These are phyloP conservation scores for Acanthiza pusilla DNA, from an alignment of 2,797 vertebrate genomes.

Conservation along the genomic window DNA sequence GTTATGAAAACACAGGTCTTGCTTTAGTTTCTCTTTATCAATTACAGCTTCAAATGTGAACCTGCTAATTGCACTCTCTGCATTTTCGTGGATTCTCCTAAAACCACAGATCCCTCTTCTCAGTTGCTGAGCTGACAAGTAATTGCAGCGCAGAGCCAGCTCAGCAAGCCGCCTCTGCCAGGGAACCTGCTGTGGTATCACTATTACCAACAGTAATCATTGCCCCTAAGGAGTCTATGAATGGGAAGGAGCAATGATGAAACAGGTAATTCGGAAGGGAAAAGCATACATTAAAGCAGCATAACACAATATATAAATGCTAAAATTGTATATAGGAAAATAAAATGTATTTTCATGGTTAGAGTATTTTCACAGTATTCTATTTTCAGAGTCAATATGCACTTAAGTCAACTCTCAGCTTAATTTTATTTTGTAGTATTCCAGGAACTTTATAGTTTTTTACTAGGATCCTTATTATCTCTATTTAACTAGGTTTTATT, in stretches of 20 bases:
- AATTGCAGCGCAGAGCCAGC: conserved; percentile 56
- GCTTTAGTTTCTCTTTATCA: background rate
- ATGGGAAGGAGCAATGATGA: conserved; percentile 53
- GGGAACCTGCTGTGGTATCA: conserved; percentile 56
- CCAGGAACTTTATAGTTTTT: conserved; percentile 2
- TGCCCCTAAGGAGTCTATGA: conserved; percentile 44
- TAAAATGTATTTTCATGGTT: conserved; percentile 37
- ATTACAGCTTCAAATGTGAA: conserved; percentile 5
- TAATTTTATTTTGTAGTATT: conserved; percentile 38
- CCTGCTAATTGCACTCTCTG: conserved; percentile 24
- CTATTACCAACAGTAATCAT: conserved; percentile 54
- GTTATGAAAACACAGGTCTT: conserved; percentile 13
- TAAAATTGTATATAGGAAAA: conserved; percentile 18
- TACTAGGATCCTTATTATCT: conserved; percentile 9
- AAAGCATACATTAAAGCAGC: conserved; percentile 38
- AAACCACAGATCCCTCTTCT: conserved; percentile 20
- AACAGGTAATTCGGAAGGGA: conserved; percentile 25
- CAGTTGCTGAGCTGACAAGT: conserved; percentile 40
- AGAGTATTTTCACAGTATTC: conserved; percentile 2
- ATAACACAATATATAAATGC: conserved; percentile 44
- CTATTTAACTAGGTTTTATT: conserved; percentile 3
- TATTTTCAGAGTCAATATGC: conserved; percentile 37
- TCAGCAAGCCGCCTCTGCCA: conserved; percentile 44
- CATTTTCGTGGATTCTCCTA: conserved; percentile 38
- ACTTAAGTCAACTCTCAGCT: conserved; percentile 25